Evolutionary conservation across 2,888 invertebrate species (phyloP), one percentile per base, ranked within the genome.

Genomic region (Choristoneura rosaceana): DNA sequence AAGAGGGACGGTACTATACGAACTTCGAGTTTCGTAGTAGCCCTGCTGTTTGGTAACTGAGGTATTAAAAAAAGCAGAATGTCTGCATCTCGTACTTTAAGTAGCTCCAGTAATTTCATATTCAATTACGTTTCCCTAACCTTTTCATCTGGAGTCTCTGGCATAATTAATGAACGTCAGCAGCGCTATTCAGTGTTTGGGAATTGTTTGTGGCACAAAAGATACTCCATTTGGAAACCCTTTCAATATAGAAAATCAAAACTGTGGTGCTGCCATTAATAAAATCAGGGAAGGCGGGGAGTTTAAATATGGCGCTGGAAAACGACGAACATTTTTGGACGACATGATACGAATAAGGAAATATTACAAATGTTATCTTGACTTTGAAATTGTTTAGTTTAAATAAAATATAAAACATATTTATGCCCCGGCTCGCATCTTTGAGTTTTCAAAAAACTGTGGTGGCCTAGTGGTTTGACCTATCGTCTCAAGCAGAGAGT

Each of bases 241-340:
- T 83, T 87, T 88, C 86, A 88, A 85, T 86, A 84, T 75, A 71
- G 81, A 82, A 84, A 84, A 85, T 84, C 84, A 81, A 84, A 88
- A 84, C 80, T 81, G 82, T 68, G 80, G 79, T 70, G 65, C 34
- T 67, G 65, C 80, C 83, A 87, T 87, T 87, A 85, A 84, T 86
- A 81, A 84, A 85, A 84, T 85, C 79, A 79, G 75, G 74, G 73
- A 68, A 64, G 5, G 62, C 17, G 25, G 65, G 61, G 60, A 61
- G 25, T 25, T 25, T 25, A 25, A 25, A 25, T 34, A 70, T 66
- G 67, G 61, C 3, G 52, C 50, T 68, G 25, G 58, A 47, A 67
- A 10, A n/a, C 52, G 47, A 59, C 15, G 34, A 64, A 43, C 50
- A 45, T 34, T 38, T 38, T 12, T 12, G 38, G 7, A 38, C 38